phyloP scores from a whole-genome alignment of 2,113 vertebrate species.

The Laticauda laticaudata region DNA sequence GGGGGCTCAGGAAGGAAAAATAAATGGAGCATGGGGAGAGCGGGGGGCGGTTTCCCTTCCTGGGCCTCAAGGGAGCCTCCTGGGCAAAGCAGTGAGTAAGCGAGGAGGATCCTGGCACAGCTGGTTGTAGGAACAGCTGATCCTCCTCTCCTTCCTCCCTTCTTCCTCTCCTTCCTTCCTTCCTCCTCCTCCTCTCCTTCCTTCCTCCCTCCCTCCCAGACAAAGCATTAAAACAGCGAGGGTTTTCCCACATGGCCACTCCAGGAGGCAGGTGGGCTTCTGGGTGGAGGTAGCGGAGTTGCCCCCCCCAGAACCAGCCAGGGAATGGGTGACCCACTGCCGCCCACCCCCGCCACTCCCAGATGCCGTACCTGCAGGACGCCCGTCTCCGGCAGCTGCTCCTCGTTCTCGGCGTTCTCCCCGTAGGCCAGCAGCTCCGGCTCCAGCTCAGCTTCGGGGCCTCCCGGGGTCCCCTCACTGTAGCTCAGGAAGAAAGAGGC shows the following conservation, averaged over 20 bases:
- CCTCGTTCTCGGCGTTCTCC: conserved; percentile 75
- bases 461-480: conserved; percentile 26
- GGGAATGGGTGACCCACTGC: not conserved
- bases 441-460: conserved; percentile 36
- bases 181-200: no score
- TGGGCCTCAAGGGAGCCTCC: no score
- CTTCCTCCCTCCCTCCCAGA: no score
- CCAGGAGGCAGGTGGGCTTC: not conserved
- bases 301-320: not conserved
- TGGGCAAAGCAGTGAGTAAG: no score
- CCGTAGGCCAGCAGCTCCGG: conserved; percentile 70
- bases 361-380: conserved; percentile 73
- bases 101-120: no score
- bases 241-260: not conserved
- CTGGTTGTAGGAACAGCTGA: no score
- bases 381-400: conserved; percentile 68
- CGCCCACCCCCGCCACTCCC: not conserved
- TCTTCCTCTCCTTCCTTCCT: no score
- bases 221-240: no score
- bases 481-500: conserved; percentile 76
- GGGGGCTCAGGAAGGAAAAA: no score
- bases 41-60: no score
- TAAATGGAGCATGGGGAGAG: no score
- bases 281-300: not conserved
- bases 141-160: no score